Evolutionary conservation across 2,113 vertebrate genomes (phyloP), one percentile per base, ranked within the genome.

Genomic region (Tachycineta bicolor): DNA sequence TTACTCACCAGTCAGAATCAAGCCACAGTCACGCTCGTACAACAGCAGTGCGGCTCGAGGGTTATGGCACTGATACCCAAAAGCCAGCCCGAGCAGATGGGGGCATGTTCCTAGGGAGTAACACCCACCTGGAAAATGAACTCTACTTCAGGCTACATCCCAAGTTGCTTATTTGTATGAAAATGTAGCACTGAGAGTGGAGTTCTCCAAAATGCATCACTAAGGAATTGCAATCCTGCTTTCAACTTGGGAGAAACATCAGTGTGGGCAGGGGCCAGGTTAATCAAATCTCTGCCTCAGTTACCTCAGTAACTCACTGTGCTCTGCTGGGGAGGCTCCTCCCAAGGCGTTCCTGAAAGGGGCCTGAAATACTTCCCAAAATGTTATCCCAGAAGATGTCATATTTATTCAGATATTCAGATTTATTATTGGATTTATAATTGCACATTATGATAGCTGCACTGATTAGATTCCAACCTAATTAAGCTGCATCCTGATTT

Each of bases 1-100:
- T 97, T 98, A 98, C 97, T 98, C 97, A 98, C 89, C 96, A 94
- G 93, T 87, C 67, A 96, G 92, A 97, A 96, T 73, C 83, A 71
- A 98, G 93, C 80, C 76, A 94, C 82, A 95, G 94, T 89, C 82
- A 92, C 14, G 62, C 92, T 91, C 50, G 33, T 53, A 33, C 46
- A 96, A 88, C 65, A 76, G 67, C 87, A 89, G 73, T 53, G 69
- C 77, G 86, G 87, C 83, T 47, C 71, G 85, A 79, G 47, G 62
- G 65, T 95, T 94, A 65, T 50, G 76, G 87, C 56, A 73, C 26
- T 41, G 89, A 67, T 28, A 92, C 46, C 78, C 81, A 68, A 86
- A 89, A 74, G 44, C 18, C 46, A 80, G 26, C 68, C 53, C 49
- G 28, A 83, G 64, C 1, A 5, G 60, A 75, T 52, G 47, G 47